A percentile compares a stretch with the other conserved stretches of the same genome.
These are phyloP conservation scores for Tenualosa thibaudeaui DNA, from an alignment of 2,797 vertebrate genomes.

Conservation along the genomic window DNA sequence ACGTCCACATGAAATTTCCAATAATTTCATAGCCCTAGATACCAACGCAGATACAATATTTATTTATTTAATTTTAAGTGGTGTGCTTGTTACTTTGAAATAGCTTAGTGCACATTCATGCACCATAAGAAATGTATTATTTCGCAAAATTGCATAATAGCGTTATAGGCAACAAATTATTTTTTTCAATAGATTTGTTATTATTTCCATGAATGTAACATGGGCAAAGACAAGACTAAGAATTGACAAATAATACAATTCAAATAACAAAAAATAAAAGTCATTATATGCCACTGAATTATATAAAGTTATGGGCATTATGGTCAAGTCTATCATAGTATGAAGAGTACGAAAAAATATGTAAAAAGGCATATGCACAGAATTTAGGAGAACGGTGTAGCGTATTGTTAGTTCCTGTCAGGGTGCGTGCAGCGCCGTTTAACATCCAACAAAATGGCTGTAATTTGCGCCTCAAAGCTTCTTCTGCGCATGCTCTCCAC, in stretches of 20 bases:
- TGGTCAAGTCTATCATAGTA: not conserved
- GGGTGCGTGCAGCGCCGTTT: not conserved
- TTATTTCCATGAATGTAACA: too few relatives aligned
- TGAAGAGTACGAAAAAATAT: not conserved
- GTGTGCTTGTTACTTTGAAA: too few relatives aligned
- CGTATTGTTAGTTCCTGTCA: not conserved
- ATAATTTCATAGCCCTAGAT: not conserved
- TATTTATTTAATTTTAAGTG: not conserved
- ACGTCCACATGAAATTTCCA: not conserved
- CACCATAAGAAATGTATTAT: too few relatives aligned
- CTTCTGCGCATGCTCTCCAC: slow-evolving; percentile 74
- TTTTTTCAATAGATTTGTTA: not conserved
- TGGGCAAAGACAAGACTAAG: too few relatives aligned
- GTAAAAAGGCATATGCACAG: not conserved
- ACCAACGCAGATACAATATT: not conserved
- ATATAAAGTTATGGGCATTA: not conserved
- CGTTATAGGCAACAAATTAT: not conserved
- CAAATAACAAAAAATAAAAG: too few relatives aligned
- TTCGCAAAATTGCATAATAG: too few relatives aligned
- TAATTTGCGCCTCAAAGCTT: slow-evolving; percentile 27
- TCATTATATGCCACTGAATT: too few relatives aligned
- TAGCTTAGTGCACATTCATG: not conserved
- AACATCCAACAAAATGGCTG: slow-evolving; percentile 66
- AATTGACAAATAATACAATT: too few relatives aligned
- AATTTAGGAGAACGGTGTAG: not conserved